Evolutionary conservation across 92 coral and sea anemone genomes (phyloP), one percentile per base, ranked within the genome.

Genomic region (Bergia puertoricense): DNA sequence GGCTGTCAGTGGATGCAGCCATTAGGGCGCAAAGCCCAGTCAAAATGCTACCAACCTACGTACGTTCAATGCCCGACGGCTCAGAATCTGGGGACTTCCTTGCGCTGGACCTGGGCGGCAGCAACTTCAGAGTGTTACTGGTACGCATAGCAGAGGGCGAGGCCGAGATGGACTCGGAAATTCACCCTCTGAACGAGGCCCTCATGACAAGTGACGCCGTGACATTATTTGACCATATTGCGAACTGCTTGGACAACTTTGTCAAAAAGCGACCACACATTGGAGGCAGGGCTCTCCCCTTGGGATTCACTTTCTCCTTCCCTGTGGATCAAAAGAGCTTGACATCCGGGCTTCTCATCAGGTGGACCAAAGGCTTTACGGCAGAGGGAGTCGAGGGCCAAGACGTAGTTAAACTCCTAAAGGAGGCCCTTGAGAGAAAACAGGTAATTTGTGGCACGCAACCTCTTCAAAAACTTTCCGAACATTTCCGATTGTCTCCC

Each of bases 101-200:
- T 20, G 99, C 99, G 6, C 83, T 97, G 65, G 99, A 97, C 73
- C 96, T 97, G 67, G 99, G 99, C 14, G 99, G 99, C 11, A 97
- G 97, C 80, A 95, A 97, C 91, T 97, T 97, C 87, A 89, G 99
- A 56, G 98, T 97, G 40, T 77, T 97, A 57, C 89, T 89, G 66
- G 94, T 97, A 67, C 96, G 93, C 2, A 86, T 97, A 62, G 83
- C 89, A 11, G 39, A 81, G 13, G 95, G 93, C 22, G 76, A 94
- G 80, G 96, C 94, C 3, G 86, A 90, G 20, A 97, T 93, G 96
- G 97, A 95, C 62, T 92, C 96, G 38, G 98, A 96, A 4, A 79
- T 94, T 51, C 94, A 90, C 86, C 98, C 96, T 2, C 92, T 97
- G 15, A 93, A 89, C 81, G 90, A 95, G 86, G 96, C 92, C 4